These are phyloP conservation scores for Notothenia coriiceps DNA, from an alignment of 2,113 vertebrate genomes.

Conservation along the genomic window DNA sequence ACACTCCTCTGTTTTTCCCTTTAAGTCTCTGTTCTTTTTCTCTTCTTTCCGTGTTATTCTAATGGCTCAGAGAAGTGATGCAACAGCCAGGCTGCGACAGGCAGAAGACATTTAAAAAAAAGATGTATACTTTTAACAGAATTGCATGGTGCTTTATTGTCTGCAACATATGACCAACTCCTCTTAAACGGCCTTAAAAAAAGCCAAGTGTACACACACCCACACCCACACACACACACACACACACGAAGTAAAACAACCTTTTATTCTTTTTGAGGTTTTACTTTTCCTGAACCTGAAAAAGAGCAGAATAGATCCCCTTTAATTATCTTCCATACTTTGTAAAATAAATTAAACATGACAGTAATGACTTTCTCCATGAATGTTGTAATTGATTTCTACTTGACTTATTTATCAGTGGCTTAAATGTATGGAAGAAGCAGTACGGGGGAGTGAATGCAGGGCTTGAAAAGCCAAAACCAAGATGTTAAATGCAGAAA, in stretches of 20 bases:
- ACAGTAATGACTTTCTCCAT: neutral
- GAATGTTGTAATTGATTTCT: neutral
- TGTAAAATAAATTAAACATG: neutral
- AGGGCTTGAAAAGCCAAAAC: neutral
- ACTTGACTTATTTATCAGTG: neutral
- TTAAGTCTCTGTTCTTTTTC: neutral
- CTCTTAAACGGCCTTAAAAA: too few relatives aligned
- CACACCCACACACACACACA: too few relatives aligned
- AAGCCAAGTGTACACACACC: too few relatives aligned
- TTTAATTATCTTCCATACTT: neutral
- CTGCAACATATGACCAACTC: too few relatives aligned
- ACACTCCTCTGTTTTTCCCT: neutral
- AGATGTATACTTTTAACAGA: slow-evolving; percentile 61
- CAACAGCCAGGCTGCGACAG: slow-evolving; percentile 49
- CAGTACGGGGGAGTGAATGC: neutral
- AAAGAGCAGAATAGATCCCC: neutral
- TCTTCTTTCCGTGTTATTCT: slow-evolving; percentile 24
- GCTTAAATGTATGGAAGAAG: too few relatives aligned
- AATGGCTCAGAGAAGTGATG: slow-evolving; percentile 42
- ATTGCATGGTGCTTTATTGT: neutral
- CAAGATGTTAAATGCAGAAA: neutral
- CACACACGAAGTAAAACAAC: too few relatives aligned
- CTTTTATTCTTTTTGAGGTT: too few relatives aligned
- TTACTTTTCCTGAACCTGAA: too few relatives aligned
- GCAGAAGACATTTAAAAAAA: slow-evolving; percentile 54